Evolutionary conservation across 2,888 invertebrate species (phyloP).

Genomic region (Adelphocoris suturalis): DNA sequence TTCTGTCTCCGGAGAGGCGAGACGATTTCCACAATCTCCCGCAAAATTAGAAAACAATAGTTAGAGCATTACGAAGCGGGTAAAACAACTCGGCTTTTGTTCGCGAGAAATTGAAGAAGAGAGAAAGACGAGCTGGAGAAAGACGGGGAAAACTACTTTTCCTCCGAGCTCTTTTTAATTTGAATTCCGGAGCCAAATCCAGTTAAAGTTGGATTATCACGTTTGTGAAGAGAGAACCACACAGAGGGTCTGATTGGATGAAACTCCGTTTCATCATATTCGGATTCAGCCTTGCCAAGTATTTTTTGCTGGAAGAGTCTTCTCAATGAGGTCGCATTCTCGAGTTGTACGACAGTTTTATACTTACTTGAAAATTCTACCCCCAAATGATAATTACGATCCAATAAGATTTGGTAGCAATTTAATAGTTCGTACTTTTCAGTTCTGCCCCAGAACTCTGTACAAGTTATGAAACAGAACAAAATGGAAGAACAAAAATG

Average conservation of each 20-base stretch:
- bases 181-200: not conserved
- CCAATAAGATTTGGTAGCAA: no score
- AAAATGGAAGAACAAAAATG: no score
- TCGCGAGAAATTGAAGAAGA: not conserved
- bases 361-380: no score
- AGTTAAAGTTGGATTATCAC: constrained; percentile 2
- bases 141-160: not conserved
- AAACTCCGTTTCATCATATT: constrained; percentile 5
- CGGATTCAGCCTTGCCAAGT: not conserved
- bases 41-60: constrained; percentile 29
- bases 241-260: not conserved
- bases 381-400: no score
- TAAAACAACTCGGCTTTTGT: not conserved
- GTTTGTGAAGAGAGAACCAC: not conserved
- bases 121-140: not conserved
- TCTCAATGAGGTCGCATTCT: not conserved
- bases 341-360: not conserved
- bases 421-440: no score
- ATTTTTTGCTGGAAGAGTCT: not conserved
- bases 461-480: no score
- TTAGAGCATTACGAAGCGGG: not conserved
- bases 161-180: constrained; percentile 8
- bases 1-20: not conserved
- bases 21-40: not conserved
- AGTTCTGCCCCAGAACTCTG: no score